Evolutionary conservation across 2,888 invertebrate genomes (phyloP).

Genomic region (Callimorpha dominula): DNA sequence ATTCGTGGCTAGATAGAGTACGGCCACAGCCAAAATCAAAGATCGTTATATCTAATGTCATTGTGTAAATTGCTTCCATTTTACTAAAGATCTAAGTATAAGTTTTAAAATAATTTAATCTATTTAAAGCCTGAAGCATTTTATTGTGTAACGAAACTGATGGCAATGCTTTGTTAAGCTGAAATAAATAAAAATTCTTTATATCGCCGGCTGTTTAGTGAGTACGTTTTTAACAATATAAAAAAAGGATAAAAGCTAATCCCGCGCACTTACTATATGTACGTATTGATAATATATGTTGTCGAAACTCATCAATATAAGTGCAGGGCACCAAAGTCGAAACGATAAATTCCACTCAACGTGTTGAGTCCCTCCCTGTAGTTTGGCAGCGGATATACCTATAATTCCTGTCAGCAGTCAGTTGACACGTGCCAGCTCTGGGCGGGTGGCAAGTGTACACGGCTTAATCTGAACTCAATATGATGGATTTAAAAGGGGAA

Average conservation of each 20-base stretch:
- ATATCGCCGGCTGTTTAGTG: not conserved
- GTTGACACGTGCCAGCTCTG: not conserved
- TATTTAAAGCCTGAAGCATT: no score
- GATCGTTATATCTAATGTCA: no score
- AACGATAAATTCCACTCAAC: not conserved
- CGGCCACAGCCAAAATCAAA: no score
- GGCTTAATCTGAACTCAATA: not conserved
- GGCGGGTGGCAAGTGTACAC: not conserved
- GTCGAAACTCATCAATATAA: not conserved
- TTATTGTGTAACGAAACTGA: no score
- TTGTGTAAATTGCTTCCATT: no score
- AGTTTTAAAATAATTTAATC: no score
- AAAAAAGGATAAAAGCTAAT: not conserved
- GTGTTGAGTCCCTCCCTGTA: not conserved
- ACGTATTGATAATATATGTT: not conserved
- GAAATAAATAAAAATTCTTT: no score
- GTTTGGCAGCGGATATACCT: not conserved
- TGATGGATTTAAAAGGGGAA: not conserved
- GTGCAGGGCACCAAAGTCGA: not conserved
- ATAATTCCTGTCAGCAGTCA: not conserved
- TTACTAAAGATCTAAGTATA: no score
- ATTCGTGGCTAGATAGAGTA: no score
- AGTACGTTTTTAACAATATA: not conserved
- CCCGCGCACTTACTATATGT: not conserved
- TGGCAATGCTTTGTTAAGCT: no score